phyloP scores from a whole-genome alignment of 2,113 vertebrate genomes.

The Rhinolophus sinicus region DNA sequence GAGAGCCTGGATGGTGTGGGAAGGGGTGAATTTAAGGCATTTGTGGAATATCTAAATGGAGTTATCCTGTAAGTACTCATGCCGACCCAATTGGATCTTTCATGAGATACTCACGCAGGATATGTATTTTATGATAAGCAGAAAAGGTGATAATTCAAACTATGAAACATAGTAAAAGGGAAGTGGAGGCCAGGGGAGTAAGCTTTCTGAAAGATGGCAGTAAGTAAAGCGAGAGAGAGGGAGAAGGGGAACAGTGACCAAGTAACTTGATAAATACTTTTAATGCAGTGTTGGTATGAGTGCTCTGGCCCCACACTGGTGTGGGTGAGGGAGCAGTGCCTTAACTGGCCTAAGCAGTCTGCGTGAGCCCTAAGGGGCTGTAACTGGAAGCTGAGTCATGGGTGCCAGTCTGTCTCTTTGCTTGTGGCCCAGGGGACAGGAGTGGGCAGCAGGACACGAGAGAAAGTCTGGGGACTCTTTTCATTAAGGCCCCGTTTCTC shows the following conservation, averaged over 20 bases:
- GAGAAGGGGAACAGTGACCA: not conserved
- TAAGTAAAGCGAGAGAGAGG: not conserved
- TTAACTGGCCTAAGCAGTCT: not conserved
- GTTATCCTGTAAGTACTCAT: not conserved
- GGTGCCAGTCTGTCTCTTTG: not conserved
- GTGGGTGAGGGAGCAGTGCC: not conserved
- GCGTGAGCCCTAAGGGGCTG: not conserved
- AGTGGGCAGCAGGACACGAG: not conserved
- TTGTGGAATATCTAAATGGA: not conserved
- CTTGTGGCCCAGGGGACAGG: not conserved
- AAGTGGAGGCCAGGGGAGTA: not conserved
- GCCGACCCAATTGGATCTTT: not conserved
- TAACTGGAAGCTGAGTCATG: not conserved
- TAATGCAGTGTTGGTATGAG: not conserved
- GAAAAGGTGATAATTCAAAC: not conserved
- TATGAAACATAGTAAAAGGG: not conserved
- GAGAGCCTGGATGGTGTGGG: not conserved
- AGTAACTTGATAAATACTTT: not conserved
- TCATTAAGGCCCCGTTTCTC: not conserved
- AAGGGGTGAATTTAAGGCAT: not conserved
- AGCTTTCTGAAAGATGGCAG: not conserved
- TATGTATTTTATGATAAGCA: not conserved
- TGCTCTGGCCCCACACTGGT: not conserved
- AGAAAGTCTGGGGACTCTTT: not conserved
- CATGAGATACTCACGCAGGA: not conserved